A percentile compares a stretch with the other conserved stretches of the same genome.
phyloP scores from a whole-genome alignment of 2,113 vertebrate species.

The Callipepla californica region DNA sequence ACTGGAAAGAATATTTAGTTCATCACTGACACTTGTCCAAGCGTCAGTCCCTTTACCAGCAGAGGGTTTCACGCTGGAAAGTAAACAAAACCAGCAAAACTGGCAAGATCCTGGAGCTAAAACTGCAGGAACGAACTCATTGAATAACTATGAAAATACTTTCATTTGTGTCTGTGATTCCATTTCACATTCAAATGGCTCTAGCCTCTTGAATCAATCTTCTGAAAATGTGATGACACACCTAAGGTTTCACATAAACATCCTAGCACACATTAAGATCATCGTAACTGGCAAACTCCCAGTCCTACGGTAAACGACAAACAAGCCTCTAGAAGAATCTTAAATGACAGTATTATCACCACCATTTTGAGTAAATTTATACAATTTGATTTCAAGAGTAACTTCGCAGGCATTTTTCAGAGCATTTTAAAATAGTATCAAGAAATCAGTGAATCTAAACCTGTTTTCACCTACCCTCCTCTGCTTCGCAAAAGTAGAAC shows the following conservation, averaged over 20 bases:
- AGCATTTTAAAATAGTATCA: background rate
- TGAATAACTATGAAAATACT: background rate
- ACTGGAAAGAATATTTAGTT: rapidly evolving
- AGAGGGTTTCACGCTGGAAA: background rate
- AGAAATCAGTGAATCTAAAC: background rate
- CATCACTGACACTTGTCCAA: background rate
- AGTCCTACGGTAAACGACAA: background rate
- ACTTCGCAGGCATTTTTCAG: background rate
- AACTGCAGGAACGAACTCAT: background rate
- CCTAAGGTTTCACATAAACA: background rate
- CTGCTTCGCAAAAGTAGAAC: background rate
- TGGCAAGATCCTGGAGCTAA: background rate
- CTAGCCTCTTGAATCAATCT: background rate
- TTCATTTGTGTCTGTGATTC: background rate
- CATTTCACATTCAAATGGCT: background rate
- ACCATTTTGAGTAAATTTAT: background rate
- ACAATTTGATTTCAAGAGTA: background rate
- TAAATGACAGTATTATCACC: background rate
- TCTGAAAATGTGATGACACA: background rate
- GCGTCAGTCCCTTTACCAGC: background rate
- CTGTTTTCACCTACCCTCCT: background rate
- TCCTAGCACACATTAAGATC: background rate
- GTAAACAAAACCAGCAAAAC: background rate
- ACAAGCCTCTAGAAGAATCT: background rate
- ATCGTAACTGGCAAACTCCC: background rate